These are phyloP conservation scores for Hoplias malabaricus DNA, from an alignment of 2,113 vertebrate species.

Conservation along the genomic window DNA sequence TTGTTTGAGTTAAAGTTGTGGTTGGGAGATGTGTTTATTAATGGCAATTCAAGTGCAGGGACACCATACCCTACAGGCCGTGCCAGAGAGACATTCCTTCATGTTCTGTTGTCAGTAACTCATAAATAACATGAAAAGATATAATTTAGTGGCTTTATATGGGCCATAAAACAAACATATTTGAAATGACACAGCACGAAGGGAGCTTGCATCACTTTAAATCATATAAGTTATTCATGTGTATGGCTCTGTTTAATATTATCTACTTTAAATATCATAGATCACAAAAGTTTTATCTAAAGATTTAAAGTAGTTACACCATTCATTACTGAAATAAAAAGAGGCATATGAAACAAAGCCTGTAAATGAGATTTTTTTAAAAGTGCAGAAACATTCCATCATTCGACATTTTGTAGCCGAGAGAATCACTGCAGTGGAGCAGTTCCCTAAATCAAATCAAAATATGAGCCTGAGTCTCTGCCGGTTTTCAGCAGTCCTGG, in stretches of 20 bases:
- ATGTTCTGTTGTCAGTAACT: constrained; percentile 49
- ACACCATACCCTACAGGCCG: background rate
- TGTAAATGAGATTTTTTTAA: constrained; percentile 73
- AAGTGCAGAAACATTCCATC: constrained; percentile 69
- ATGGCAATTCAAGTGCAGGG: constrained; percentile 1
- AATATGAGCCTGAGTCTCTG: constrained; percentile 61
- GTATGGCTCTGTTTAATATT: background rate
- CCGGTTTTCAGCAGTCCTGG: constrained; percentile 68
- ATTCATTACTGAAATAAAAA: background rate
- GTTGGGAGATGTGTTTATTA: constrained; percentile 34
- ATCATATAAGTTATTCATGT: no score
- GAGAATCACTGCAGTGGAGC: constrained; percentile 55
- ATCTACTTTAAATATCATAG: background rate
- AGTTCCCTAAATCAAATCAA: constrained; percentile 74
- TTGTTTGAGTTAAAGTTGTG: background rate
- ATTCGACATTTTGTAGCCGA: constrained; percentile 64
- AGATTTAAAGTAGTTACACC: no score
- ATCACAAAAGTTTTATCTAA: background rate
- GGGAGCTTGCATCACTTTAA: background rate
- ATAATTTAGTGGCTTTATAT: constrained; percentile 46
- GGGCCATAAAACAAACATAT: constrained; percentile 36
- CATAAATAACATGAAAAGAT: constrained; percentile 57
- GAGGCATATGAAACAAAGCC: constrained; percentile 65
- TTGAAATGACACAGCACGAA: background rate
- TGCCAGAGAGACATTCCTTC: constrained; percentile 45